Percentiles rank a stretch among this genome's conserved stretches.
phyloP scores from a whole-genome alignment of 2,797 vertebrate species.

The Vespertilio murinus region DNA sequence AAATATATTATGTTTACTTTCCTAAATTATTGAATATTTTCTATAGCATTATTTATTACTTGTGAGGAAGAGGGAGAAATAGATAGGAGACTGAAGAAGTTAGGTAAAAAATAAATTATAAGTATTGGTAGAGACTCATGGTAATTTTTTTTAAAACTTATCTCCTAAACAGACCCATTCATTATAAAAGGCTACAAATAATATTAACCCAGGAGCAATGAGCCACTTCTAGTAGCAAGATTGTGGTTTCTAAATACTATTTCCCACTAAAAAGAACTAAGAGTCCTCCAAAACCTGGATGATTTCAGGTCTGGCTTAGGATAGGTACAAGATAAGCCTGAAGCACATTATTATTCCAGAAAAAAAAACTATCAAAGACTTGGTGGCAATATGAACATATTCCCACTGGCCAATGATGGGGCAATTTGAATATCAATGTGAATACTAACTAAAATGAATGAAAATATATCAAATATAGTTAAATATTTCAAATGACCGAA shows the following conservation, averaged over 20 bases:
- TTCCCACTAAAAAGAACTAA: background rate
- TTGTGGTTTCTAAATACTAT: constrained; percentile 4
- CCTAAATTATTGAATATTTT: constrained; percentile 36
- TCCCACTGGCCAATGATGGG: background rate
- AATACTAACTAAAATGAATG: background rate
- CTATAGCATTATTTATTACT: constrained; percentile 25
- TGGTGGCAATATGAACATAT: background rate
- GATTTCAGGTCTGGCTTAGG: background rate
- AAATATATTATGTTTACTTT: background rate
- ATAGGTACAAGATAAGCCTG: background rate
- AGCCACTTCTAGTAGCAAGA: background rate
- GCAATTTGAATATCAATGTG: background rate
- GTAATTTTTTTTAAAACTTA: background rate
- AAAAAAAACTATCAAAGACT: background rate
- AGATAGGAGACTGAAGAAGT: background rate
- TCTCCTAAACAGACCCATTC: background rate
- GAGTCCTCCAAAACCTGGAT: background rate
- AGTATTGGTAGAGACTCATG: background rate
- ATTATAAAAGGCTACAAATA: background rate
- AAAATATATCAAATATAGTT: background rate
- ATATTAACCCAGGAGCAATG: background rate
- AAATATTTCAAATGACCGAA: background rate
- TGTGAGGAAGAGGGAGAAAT: background rate
- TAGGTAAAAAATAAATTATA: constrained; percentile 10
- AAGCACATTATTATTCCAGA: background rate